These are phyloP conservation scores for Notodonta dromedarius DNA, from an alignment of 2,888 invertebrate species.

Conservation along the genomic window DNA sequence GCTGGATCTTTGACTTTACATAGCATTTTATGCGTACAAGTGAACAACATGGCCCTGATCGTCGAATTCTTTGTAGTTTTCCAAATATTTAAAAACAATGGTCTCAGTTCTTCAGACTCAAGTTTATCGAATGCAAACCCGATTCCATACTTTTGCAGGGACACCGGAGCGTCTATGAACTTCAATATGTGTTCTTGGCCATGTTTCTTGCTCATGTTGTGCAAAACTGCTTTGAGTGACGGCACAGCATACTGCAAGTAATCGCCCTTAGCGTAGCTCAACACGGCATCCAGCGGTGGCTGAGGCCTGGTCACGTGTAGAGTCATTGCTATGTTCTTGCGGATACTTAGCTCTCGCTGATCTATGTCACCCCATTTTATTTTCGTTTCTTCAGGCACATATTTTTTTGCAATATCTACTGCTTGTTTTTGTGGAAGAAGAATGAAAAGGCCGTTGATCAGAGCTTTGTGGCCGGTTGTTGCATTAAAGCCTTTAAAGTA, in stretches of 20 bases:
- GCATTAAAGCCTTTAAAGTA: constrained; percentile 47
- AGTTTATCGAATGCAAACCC: constrained; percentile 50
- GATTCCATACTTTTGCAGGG: constrained; percentile 60
- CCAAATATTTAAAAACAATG: constrained; percentile 50
- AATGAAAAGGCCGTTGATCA: constrained; percentile 49
- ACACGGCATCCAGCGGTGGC: constrained; percentile 46
- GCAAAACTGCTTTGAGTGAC: constrained; percentile 58
- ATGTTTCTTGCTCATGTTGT: constrained; percentile 48
- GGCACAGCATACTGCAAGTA: constrained; percentile 64
- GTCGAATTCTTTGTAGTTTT: constrained; percentile 50
- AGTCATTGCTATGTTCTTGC: constrained; percentile 59
- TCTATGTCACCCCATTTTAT: constrained; percentile 61
- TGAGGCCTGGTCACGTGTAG: constrained; percentile 63
- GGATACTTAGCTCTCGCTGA: constrained; percentile 46
- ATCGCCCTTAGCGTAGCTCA: constrained; percentile 67
- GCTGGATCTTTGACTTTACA: constrained; percentile 41
- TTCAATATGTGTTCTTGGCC: constrained; percentile 42
- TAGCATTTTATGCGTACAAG: constrained; percentile 44
- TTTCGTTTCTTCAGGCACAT: constrained; percentile 53
- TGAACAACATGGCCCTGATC: constrained; percentile 53
- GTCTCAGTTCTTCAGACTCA: constrained; percentile 44
- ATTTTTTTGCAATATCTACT: constrained; percentile 45
- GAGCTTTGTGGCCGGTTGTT: constrained; percentile 45
- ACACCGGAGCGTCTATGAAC: constrained; percentile 55
- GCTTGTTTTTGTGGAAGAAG: constrained; percentile 51